Conservation (phyloP, 1,140 invertebrate genomes). For the Halictus rubicundus region DNA sequence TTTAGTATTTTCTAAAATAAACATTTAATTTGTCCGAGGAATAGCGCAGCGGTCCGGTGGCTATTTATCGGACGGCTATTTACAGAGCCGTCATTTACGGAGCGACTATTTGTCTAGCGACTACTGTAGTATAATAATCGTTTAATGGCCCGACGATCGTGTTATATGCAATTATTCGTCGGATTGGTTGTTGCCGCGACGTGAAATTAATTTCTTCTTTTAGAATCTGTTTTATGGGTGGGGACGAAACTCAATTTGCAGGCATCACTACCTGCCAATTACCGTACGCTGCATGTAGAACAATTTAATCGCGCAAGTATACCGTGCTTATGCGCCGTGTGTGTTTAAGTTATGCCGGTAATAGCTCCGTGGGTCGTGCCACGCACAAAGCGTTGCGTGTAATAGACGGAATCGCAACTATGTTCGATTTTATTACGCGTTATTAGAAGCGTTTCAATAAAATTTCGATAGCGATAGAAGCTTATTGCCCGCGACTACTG, state of each 20-base stretch:
- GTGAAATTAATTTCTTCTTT: conserved; percentile 23
- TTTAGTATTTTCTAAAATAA: not conserved
- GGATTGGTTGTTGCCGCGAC: not conserved
- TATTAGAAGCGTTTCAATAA: conserved; percentile 25
- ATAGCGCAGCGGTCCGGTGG: not conserved
- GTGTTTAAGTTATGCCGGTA: conserved; percentile 34
- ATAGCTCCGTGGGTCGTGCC: conserved; percentile 22
- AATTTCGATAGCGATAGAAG: conserved; percentile 20
- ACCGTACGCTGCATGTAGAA: conserved; percentile 5
- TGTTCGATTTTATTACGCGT: conserved; percentile 13
- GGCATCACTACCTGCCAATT: conserved; percentile 26
- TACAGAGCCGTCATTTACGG: too few relatives aligned
- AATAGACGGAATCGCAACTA: conserved; percentile 1
- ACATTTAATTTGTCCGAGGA: not conserved
- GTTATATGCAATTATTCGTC: conserved; percentile 59
- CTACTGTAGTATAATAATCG: not conserved
- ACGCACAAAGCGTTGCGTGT: conserved; percentile 1
- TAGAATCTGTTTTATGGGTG: conserved; percentile 13
- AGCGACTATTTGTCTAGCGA: too few relatives aligned
- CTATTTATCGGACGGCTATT: too few relatives aligned
- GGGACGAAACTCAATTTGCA: conserved; percentile 30
- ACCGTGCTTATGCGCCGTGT: conserved; percentile 13
- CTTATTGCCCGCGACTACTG: not conserved
- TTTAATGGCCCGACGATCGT: not conserved
- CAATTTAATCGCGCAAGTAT: conserved; percentile 22